phyloP scores from a whole-genome alignment of 2,797 vertebrate genomes.

The Cirrhinus mrigala region DNA sequence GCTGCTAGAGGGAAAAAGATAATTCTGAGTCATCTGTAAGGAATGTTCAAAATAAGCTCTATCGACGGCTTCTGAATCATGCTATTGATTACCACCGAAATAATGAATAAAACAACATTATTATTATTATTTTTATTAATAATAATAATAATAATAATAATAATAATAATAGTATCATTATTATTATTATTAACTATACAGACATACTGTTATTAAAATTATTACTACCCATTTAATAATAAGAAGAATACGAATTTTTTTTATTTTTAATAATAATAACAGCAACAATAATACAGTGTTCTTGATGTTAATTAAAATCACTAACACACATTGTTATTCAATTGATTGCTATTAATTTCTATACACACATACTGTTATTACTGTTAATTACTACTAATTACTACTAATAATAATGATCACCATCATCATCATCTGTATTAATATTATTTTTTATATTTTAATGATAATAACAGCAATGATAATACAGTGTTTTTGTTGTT shows the following conservation, averaged over 20 bases:
- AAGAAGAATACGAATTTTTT: not conserved
- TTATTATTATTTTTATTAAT: not conserved
- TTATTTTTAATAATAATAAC: no score
- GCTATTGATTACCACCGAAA: not conserved
- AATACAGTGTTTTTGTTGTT: no score
- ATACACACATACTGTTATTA: not conserved
- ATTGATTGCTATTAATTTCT: no score
- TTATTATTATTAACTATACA: not conserved
- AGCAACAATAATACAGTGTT: no score
- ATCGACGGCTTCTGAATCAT: not conserved
- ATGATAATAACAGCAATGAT: not conserved
- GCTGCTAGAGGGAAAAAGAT: not conserved
- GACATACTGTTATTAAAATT: not conserved
- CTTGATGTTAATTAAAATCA: not conserved
- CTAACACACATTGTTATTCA: not conserved
- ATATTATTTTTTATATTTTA: no score
- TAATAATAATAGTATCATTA: no score
- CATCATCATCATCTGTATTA: not conserved
- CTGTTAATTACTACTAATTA: no score
- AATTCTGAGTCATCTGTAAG: not conserved
- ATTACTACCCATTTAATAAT: not conserved
- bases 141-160: no score
- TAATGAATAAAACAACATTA: not conserved
- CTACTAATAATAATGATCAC: no score
- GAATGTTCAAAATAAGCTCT: conserved; percentile 30